A percentile compares a stretch with the other conserved stretches of the same genome.
Conservation (phyloP, 2,888 invertebrate genomes). For the Pollenia labialis region DNA sequence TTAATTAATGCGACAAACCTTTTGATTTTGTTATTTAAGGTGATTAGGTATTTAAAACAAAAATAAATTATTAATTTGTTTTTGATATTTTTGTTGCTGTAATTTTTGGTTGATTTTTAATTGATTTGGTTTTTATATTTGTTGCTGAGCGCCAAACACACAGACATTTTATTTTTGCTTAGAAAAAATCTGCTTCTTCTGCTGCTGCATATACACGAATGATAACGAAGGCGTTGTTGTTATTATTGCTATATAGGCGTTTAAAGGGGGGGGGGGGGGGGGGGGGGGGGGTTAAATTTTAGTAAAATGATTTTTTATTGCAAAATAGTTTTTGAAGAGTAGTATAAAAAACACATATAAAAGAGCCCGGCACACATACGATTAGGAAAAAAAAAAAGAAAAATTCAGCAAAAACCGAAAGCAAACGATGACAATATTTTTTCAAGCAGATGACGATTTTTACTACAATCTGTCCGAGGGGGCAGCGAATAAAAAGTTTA, state of each 20-base stretch:
- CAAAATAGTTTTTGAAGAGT: conserved; percentile 53
- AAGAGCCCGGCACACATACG: conserved; percentile 53
- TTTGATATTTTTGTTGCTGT: conserved; percentile 24
- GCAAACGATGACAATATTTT: conserved; percentile 44
- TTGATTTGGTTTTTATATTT: conserved; percentile 47
- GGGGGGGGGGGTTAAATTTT: conserved; percentile 28
- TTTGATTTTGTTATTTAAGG: conserved; percentile 15
- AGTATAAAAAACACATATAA: conserved; percentile 28
- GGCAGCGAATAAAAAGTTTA: conserved; percentile 45
- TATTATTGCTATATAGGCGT: conserved; percentile 45
- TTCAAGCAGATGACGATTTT: conserved; percentile 55
- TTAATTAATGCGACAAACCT: conserved; percentile 3
- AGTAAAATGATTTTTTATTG: conserved; percentile 49
- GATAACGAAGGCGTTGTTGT: conserved; percentile 61
- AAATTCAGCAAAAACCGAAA: conserved; percentile 59
- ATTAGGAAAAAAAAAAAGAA: conserved; percentile 39
- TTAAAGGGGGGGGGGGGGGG: conserved; percentile 12
- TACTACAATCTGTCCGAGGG: conserved; percentile 36
- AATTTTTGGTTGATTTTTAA: conserved; percentile 27
- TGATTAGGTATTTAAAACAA: not conserved
- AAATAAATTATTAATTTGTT: conserved; percentile 21
- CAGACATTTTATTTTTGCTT: conserved; percentile 41
- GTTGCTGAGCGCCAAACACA: conserved; percentile 67
- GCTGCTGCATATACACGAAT: conserved; percentile 53
- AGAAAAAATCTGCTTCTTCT: conserved; percentile 38